phyloP scores from a whole-genome alignment of 2,888 invertebrate genomes.

The Hypercompe scribonia region DNA sequence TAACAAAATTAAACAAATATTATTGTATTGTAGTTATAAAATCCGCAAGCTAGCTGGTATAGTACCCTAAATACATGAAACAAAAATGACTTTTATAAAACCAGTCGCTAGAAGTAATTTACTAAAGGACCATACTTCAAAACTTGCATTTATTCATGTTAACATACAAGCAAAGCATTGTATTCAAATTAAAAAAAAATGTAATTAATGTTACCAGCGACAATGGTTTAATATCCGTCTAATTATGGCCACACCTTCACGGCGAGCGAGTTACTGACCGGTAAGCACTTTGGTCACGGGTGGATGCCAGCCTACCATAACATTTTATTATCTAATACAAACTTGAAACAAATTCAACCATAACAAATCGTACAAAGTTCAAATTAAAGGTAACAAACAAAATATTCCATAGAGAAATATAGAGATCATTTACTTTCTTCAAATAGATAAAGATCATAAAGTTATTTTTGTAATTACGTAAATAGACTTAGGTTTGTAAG shows the following conservation, averaged over 20 bases:
- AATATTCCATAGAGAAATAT: not conserved
- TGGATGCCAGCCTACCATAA: conserved; percentile 17
- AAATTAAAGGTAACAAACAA: conserved; percentile 12
- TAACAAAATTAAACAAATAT: too few species aligned
- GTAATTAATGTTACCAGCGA: not conserved
- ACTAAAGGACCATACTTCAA: not conserved
- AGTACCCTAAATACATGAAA: not conserved
- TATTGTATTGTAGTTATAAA: not conserved
- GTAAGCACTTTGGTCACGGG: conserved; percentile 18
- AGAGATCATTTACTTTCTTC: not conserved
- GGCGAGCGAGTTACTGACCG: conserved; percentile 12
- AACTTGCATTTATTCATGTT: not conserved
- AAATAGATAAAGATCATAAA: too few species aligned
- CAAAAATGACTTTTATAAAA: not conserved
- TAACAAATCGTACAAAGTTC: conserved; percentile 21
- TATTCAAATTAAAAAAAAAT: not conserved
- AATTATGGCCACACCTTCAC: conserved; percentile 19
- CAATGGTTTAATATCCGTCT: conserved; percentile 17
- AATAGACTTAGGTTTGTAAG: too few species aligned
- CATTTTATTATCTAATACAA: conserved; percentile 19
- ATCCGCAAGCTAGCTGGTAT: not conserved
- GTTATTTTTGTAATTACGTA: too few species aligned
- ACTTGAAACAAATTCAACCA: conserved; percentile 23
- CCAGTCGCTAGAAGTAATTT: not conserved
- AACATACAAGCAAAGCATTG: not conserved